phyloP scores from a whole-genome alignment of 2,888 invertebrate species.

The Andrena camellia region DNA sequence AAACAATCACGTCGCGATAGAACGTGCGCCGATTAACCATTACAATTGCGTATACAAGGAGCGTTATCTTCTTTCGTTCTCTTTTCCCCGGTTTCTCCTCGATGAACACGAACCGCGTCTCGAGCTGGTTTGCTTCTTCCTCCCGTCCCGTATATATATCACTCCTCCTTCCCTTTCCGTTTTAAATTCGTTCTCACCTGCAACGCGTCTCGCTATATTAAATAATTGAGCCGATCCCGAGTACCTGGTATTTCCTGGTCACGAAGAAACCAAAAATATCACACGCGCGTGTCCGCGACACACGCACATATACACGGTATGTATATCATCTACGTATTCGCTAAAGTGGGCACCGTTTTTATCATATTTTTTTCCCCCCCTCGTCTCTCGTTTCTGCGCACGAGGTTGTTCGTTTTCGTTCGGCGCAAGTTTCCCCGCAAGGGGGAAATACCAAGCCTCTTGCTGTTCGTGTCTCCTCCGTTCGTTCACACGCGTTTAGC shows the following conservation, averaged over 20 bases:
- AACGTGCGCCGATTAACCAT: constrained; percentile 68
- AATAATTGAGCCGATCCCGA: constrained; percentile 81
- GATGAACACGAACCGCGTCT: constrained; percentile 73
- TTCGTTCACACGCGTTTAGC: constrained; percentile 32
- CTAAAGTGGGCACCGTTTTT: constrained; percentile 16
- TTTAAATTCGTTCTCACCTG: constrained; percentile 40
- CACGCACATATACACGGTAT: constrained; percentile 32
- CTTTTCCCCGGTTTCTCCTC: constrained; percentile 1
- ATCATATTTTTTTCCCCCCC: background rate
- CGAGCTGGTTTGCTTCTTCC: constrained; percentile 73
- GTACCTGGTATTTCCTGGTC: constrained; percentile 71
- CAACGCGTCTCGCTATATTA: constrained; percentile 69
- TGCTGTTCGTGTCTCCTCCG: constrained; percentile 51
- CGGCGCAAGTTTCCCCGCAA: constrained; percentile 46
- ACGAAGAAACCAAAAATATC: constrained; percentile 63
- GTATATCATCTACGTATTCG: constrained; percentile 23
- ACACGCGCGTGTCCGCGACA: constrained; percentile 48
- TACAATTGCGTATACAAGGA: constrained; percentile 69
- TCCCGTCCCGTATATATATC: constrained; percentile 67
- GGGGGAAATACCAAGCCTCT: constrained; percentile 63
- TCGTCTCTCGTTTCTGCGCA: no score
- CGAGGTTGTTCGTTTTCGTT: constrained; percentile 4
- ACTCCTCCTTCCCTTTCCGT: constrained; percentile 38
- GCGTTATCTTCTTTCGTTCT: constrained; percentile 47
- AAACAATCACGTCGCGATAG: constrained; percentile 71